phyloP scores from a whole-genome alignment of 1,140 invertebrate species.

The Andricus grossulariae region DNA sequence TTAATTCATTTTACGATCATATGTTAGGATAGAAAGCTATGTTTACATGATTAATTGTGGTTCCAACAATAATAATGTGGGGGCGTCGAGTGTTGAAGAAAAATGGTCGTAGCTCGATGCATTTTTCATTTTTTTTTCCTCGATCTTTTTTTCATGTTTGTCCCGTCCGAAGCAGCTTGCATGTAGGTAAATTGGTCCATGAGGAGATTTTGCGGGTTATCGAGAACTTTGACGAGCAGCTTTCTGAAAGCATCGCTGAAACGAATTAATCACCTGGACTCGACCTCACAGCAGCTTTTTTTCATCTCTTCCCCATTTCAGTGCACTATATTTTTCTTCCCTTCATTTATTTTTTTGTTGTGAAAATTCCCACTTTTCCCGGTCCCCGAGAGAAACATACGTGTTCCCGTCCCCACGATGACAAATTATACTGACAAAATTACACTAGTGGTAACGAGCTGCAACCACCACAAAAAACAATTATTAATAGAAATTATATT shows the following conservation, averaged over 20 bases:
- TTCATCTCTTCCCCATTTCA: slow-evolving; percentile 11
- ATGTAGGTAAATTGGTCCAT: slow-evolving; percentile 39
- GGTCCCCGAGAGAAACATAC: slow-evolving; percentile 11
- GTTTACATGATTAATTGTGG: background rate
- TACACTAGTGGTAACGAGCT: slow-evolving; percentile 50
- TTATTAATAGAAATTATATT: no score
- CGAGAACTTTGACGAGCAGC: slow-evolving; percentile 46
- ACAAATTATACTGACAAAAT: slow-evolving; percentile 58
- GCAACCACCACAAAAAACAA: background rate
- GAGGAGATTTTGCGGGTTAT: slow-evolving; percentile 46
- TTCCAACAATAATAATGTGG: background rate
- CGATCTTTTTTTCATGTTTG: slow-evolving; percentile 21
- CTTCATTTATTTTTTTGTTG: slow-evolving; percentile 38
- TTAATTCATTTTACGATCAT: background rate
- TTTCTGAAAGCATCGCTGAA: slow-evolving; percentile 39
- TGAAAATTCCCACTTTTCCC: slow-evolving; percentile 11
- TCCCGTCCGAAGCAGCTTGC: slow-evolving; percentile 1
- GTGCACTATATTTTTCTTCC: slow-evolving; percentile 32
- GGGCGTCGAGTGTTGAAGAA: background rate
- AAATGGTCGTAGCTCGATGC: background rate
- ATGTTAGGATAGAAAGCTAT: background rate
- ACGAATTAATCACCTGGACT: slow-evolving; percentile 51
- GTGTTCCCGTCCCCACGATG: slow-evolving; percentile 44
- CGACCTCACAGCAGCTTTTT: slow-evolving; percentile 15
- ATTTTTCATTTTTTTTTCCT: slow-evolving; percentile 28